Evolutionary conservation across 1,140 invertebrate species (phyloP).

Genomic region (Hestina assimilis): DNA sequence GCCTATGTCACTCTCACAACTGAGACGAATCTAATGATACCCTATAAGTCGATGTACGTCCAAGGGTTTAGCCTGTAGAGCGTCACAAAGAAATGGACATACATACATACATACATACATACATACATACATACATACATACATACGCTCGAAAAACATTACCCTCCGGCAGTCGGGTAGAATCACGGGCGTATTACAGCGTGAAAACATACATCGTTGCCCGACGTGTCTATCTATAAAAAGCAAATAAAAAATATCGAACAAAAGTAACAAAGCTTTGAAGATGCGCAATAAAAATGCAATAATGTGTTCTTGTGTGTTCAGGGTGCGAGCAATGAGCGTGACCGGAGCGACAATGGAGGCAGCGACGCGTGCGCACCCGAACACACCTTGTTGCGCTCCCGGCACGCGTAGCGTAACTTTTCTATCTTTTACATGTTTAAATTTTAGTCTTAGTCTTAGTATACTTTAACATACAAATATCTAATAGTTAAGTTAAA

Average conservation of each 20-base stretch:
- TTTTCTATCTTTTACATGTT: not conserved
- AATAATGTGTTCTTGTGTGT: slow-evolving; percentile 63
- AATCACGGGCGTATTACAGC: slow-evolving; percentile 58
- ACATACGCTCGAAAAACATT: too few relatives aligned
- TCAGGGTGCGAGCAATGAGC: slow-evolving; percentile 45
- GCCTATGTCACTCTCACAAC: too few relatives aligned
- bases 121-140: too few relatives aligned
- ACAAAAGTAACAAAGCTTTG: slow-evolving; percentile 69
- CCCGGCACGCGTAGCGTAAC: slow-evolving; percentile 17
- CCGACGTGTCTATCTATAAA: slow-evolving; percentile 57
- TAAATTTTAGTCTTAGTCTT: not conserved
- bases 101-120: too few relatives aligned
- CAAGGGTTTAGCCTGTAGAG: too few relatives aligned
- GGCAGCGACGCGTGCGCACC: slow-evolving; percentile 57
- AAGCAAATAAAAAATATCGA: slow-evolving; percentile 59
- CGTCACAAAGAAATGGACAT: too few relatives aligned
- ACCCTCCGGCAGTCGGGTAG: too few relatives aligned
- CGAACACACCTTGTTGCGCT: slow-evolving; percentile 50
- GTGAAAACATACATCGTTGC: slow-evolving; percentile 70
- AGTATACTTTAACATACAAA: too few relatives aligned
- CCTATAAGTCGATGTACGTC: too few relatives aligned
- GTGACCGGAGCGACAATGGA: slow-evolving; percentile 60
- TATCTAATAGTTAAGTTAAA: too few relatives aligned
- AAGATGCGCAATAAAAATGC: slow-evolving; percentile 74
- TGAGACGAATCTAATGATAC: too few relatives aligned